Base-by-base conservation (phyloP, 2,113 vertebrate species). In the Pongo abelii region DNA sequence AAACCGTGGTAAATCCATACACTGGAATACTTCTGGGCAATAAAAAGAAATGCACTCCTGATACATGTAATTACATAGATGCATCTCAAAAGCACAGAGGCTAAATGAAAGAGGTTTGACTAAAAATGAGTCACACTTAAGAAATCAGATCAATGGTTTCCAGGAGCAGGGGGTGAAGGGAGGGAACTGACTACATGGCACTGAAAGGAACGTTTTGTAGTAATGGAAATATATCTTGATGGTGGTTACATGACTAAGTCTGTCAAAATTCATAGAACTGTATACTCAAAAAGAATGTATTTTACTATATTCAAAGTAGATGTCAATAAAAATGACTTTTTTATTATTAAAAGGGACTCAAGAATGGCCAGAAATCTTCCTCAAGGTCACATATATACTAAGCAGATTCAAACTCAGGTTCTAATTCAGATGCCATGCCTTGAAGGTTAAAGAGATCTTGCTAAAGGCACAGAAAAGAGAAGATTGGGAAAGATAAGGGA, bases 71-170 rank as follows among this genome's bases (percentile, higher is more conserved):
- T 61, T 89, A 83, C 27, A 64, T 20, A 18, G 69, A 78, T 85
- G 52, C 89, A 80, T 38, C 14, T 84, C 23, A 80, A 89, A 74
- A 89, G 30, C 85, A 89, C 74, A 64, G 55, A 88, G 43, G 61
- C 61, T 92, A 92, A 72, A 89, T 46, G 3, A 78, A 89, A 94
- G 48, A 69, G 50, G 61, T 6, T 3, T 43, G 43, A 89, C 13
- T 89, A 78, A 85, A 95, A 84, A 93, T 43, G 17, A 93, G 18
- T 80, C 72, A 93, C 20, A 95, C 35, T 70, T 79, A 84, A 27
- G 35, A 89, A 89, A 93, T 85, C 64, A 94, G 35, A 70, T 84
- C 61, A 84, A 50, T 46, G 38, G n/a, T 64, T 74, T 61, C 46
- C 43, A 89, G n/a, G 8, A 55, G 20, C 5, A 8, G 55, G 32